Evolutionary conservation across 2,888 invertebrate species (phyloP), one percentile per base, ranked within the genome.

Genomic region (Eupithecia insigniata): DNA sequence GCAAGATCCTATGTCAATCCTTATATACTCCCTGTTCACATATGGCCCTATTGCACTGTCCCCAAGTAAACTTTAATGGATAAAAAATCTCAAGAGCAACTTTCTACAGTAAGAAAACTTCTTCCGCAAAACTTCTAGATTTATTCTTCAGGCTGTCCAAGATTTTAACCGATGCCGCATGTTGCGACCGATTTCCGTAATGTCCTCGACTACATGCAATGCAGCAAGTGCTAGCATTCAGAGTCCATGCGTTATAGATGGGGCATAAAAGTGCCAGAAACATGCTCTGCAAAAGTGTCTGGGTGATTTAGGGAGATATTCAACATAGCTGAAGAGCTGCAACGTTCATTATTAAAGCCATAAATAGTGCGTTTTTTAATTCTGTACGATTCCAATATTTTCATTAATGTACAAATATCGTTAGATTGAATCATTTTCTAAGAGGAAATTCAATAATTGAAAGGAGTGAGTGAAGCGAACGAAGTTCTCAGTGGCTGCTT

Each of bases 161-260:
- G 28, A 60, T 16, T 16, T 60, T 18, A 60, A 60, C 60, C 16
- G 60, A 18, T 18, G 22, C n/a, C n/a, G 60, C 8, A 30, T 60
- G 60, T 60, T 26, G 70, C 71, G 72, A 69, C 72, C 75, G 74
- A 79, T 82, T 81, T 81, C 71, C 76, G 75, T 81, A 76, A 74
- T 73, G 81, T 71, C 70, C 74, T 72, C 69, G 72, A 70, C 22
- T 64, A 70, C 34, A 66, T 75, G 67, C 71, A 71, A 62, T 72
- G 72, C 75, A 68, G 71, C 68, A 72, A 76, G 73, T 64, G 67
- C 72, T 71, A 72, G 62, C 70, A 68, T 72, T 68, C 74, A 36
- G 69, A 69, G 73, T 67, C 58, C 70, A 73, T 69, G 65, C 55
- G 70, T 72, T 73, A 77, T 74, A 39, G 58, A 78, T 76, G 68